These are phyloP conservation scores for Molossus alvarezi DNA, from an alignment of 2,797 vertebrate species.

Conservation along the genomic window DNA sequence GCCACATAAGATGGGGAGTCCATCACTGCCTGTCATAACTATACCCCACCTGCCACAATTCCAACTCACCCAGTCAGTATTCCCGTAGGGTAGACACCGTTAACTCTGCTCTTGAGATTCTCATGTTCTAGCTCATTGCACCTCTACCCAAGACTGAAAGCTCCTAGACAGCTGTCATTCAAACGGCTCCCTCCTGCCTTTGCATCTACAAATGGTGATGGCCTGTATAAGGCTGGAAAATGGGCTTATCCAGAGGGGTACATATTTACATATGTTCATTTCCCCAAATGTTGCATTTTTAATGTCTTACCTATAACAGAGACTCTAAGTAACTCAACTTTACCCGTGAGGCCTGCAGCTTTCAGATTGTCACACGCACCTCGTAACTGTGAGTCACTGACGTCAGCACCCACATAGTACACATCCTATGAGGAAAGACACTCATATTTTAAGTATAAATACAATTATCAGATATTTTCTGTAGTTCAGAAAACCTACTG, in stretches of 20 bases:
- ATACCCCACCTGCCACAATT: not conserved
- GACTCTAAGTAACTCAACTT: conserved; percentile 92
- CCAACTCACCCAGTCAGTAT: not conserved
- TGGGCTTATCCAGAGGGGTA: not conserved
- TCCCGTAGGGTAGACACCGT: not conserved
- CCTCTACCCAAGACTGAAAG: not conserved
- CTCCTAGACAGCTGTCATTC: not conserved
- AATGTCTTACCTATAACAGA: conserved; percentile 92
- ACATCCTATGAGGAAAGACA: conserved; percentile 89
- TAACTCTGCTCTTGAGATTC: not conserved
- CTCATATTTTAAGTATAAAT: not conserved
- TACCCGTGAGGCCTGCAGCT: conserved; percentile 90
- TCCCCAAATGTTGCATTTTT: not conserved
- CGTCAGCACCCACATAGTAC: conserved; percentile 94
- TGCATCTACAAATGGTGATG: not conserved
- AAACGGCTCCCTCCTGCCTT: not conserved
- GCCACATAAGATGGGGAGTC: not conserved
- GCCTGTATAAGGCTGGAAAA: not conserved
- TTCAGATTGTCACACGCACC: conserved; percentile 93
- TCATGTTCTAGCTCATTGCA: not conserved
- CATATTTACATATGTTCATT: not conserved
- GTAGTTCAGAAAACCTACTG: conserved; percentile 29
- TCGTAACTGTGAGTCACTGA: conserved; percentile 92
- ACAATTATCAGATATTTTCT: not conserved
- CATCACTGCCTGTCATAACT: not conserved